Conservation (phyloP, 2,113 vertebrate genomes). For the Pseudorasbora parva region DNA sequence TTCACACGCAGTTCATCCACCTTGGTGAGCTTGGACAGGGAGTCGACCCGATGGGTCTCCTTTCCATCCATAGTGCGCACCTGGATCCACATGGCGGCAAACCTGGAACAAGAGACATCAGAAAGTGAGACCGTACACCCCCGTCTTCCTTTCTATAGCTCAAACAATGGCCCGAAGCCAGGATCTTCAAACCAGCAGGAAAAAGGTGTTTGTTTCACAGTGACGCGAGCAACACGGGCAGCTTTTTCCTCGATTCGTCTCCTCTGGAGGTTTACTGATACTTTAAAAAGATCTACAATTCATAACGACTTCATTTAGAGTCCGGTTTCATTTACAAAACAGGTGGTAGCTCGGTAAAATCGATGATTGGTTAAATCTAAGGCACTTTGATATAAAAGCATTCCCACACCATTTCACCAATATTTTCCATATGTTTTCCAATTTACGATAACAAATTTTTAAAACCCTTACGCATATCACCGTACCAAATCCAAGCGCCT, state of each 20-base stretch:
- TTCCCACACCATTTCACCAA: background rate
- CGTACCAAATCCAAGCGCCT: background rate
- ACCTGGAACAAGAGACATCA: slow-evolving; percentile 52
- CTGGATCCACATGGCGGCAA: slow-evolving; percentile 95
- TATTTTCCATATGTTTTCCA: background rate
- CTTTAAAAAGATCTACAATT: background rate
- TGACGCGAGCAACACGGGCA: background rate
- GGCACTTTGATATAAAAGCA: background rate
- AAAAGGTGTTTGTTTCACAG: slow-evolving; percentile 12
- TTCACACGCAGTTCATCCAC: slow-evolving; percentile 87
- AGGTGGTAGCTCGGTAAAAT: background rate
- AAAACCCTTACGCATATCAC: background rate
- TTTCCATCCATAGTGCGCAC: slow-evolving; percentile 97
- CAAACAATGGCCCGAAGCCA: slow-evolving; percentile 2
- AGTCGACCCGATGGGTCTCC: slow-evolving; percentile 88
- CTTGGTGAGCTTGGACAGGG: slow-evolving; percentile 93
- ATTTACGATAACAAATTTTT: background rate
- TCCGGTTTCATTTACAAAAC: background rate
- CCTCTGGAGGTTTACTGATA: background rate
- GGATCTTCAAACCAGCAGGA: slow-evolving; percentile 14
- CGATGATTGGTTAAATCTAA: background rate
- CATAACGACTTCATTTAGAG: background rate
- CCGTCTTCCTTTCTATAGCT: background rate
- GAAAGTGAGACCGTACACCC: background rate
- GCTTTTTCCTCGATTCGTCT: background rate